These are phyloP conservation scores for Mastomys natalensis DNA, from an alignment of 2,113 vertebrate species.

Conservation along the genomic window DNA sequence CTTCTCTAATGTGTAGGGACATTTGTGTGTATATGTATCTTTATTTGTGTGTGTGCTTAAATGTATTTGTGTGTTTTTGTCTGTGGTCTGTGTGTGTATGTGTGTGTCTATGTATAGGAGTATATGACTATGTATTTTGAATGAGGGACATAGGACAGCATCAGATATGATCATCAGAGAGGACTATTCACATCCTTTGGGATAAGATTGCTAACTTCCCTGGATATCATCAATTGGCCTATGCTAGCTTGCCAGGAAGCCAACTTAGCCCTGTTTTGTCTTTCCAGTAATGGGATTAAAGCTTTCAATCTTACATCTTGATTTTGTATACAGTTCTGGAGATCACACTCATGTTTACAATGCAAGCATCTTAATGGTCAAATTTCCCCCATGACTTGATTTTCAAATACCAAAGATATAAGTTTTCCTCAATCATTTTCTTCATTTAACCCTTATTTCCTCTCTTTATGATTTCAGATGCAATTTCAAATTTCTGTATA, in stretches of 20 bases:
- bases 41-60: fast-evolving
- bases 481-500: neutral
- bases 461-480: neutral
- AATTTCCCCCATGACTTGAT: neutral
- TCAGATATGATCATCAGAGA: neutral
- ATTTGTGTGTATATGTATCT: neutral
- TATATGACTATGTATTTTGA: neutral
- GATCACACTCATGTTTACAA: no score
- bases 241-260: fast-evolving
- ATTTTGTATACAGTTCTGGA: neutral
- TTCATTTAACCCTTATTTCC: neutral
- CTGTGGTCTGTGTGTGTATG: neutral
- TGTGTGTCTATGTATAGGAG: fast-evolving
- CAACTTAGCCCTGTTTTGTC: no score
- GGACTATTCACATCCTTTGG: neutral
- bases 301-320: neutral
- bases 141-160: neutral
- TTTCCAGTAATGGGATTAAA: neutral
- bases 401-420: neutral
- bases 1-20: neutral
- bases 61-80: neutral
- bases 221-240: neutral
- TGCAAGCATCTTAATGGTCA: neutral
- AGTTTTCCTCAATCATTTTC: neutral
- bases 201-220: neutral